Conservation (phyloP, 2,888 invertebrate species). For the Polydrusus cervinus region DNA sequence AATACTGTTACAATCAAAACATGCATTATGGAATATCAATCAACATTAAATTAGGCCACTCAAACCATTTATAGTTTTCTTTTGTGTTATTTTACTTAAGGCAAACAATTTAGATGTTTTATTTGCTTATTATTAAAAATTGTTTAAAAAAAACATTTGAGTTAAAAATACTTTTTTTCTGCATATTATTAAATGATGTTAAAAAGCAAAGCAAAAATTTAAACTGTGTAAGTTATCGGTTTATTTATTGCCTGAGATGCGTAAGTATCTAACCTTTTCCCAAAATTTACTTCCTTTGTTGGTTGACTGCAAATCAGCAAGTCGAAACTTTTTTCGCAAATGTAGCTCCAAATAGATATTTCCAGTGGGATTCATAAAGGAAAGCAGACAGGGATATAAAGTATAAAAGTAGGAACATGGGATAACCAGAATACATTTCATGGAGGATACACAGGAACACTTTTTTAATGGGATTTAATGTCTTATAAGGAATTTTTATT, state of each 20-base stretch:
- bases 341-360: constrained; percentile 15
- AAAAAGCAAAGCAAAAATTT: neutral
- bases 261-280: neutral
- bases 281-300: constrained; percentile 3
- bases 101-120: too few relatives aligned
- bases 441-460: constrained; percentile 11
- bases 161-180: too few relatives aligned
- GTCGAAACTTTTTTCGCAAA: constrained; percentile 18
- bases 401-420: constrained; percentile 12
- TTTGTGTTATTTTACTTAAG: too few relatives aligned
- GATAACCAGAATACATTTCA: constrained; percentile 14
- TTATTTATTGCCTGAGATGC: neutral
- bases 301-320: constrained; percentile 14
- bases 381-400: constrained; percentile 15
- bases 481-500: neutral
- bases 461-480: constrained; percentile 21
- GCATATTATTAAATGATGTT: too few relatives aligned
- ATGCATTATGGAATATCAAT: too few relatives aligned
- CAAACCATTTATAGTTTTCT: too few relatives aligned
- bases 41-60: too few relatives aligned
- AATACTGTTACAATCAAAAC: too few relatives aligned
- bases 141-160: too few relatives aligned
- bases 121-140: too few relatives aligned
- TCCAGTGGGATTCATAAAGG: constrained; percentile 20
- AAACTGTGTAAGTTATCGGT: neutral